phyloP scores from a whole-genome alignment of 1,140 invertebrate genomes.

The Scaptomyza hsui region DNA sequence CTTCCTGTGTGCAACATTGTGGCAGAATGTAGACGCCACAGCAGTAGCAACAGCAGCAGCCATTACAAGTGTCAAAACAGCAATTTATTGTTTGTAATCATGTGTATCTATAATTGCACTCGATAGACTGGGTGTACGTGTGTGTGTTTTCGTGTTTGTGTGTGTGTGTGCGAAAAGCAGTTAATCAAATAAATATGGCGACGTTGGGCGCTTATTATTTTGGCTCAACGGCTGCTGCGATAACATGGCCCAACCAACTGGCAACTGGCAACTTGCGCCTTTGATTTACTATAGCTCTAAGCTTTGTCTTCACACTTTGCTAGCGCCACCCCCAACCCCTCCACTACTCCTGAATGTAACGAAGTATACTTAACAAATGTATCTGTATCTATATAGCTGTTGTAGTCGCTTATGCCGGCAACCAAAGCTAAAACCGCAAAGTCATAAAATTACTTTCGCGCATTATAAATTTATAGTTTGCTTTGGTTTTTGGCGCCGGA shows the following conservation, averaged over 20 bases:
- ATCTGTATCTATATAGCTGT: slow-evolving; percentile 31
- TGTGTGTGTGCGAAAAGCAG: slow-evolving; percentile 57
- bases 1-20: slow-evolving; percentile 68
- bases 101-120: slow-evolving; percentile 70
- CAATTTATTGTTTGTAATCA: slow-evolving; percentile 82
- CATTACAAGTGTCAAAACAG: slow-evolving; percentile 81
- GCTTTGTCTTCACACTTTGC: slow-evolving; percentile 61
- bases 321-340: background rate
- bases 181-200: slow-evolving; percentile 84
- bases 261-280: slow-evolving; percentile 42
- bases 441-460: slow-evolving; percentile 84
- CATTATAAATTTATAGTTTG: slow-evolving; percentile 83
- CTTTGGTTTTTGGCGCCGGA: slow-evolving; percentile 52
- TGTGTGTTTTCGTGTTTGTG: slow-evolving; percentile 18
- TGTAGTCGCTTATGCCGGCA: slow-evolving; percentile 50
- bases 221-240: slow-evolving; percentile 68
- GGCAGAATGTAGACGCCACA: slow-evolving; percentile 47
- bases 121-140: slow-evolving; percentile 33
- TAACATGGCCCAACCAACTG: slow-evolving; percentile 56
- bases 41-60: slow-evolving; percentile 48
- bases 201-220: slow-evolving; percentile 71
- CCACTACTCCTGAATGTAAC: background rate
- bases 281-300: slow-evolving; percentile 68
- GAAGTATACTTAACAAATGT: slow-evolving; percentile 31
- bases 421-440: slow-evolving; percentile 81